A percentile compares a stretch with the other conserved stretches of the same genome.
Evolutionary conservation across 1,140 invertebrate genomes (phyloP).

Genomic region (Acromyrmex heyeri): DNA sequence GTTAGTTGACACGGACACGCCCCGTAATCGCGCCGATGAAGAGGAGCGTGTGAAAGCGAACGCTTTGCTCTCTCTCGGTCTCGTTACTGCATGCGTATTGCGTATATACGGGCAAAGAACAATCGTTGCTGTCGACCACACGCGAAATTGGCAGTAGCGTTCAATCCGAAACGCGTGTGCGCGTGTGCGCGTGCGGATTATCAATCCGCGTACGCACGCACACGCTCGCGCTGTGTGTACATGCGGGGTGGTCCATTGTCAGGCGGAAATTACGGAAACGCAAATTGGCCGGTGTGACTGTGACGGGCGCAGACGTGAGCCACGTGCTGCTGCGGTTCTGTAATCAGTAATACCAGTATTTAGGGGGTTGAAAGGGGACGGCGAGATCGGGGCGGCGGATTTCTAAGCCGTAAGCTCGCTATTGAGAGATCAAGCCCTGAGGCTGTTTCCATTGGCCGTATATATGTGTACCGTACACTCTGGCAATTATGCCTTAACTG

Average conservation of each 20-base stretch:
- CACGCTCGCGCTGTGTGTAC: conserved; percentile 29
- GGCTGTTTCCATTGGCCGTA: conserved; percentile 62
- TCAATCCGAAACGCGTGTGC: conserved; percentile 44
- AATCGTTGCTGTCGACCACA: conserved; percentile 58
- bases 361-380: conserved; percentile 79
- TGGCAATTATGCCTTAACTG: conserved; percentile 71
- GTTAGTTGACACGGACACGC: conserved; percentile 46
- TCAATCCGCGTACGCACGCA: conserved; percentile 55
- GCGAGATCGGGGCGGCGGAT: conserved; percentile 73
- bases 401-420: conserved; percentile 75
- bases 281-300: conserved; percentile 86
- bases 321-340: conserved; percentile 86
- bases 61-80: conserved; percentile 53
- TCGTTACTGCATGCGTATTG: conserved; percentile 38
- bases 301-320: conserved; percentile 84
- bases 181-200: conserved; percentile 72
- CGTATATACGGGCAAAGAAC: conserved; percentile 55
- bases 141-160: conserved; percentile 51
- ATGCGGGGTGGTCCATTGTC: conserved; percentile 80
- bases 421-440: conserved; percentile 73
- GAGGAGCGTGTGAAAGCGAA: conserved; percentile 62
- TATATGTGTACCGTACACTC: conserved; percentile 48
- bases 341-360: conserved; percentile 85
- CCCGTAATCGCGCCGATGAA: conserved; percentile 50
- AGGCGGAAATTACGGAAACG: conserved; percentile 84